Evolutionary conservation across 2,888 invertebrate genomes (phyloP), one percentile per base, ranked within the genome.

Genomic region (Apodemia hepburni): DNA sequence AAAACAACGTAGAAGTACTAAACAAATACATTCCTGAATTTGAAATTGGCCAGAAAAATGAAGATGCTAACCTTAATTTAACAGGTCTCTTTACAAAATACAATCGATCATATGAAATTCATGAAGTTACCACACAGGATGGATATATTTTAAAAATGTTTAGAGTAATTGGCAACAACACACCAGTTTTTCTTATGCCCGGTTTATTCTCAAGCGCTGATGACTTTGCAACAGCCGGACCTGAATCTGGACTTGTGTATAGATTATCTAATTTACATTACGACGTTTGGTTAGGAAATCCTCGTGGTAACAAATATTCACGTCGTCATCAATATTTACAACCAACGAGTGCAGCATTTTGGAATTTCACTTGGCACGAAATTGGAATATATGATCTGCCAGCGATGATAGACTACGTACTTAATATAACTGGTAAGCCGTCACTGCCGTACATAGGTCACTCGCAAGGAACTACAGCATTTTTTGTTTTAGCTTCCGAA

Each of bases 151-250:
- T 91, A n/a, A 87, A 84, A 7, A 64, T 91, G 65, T 82, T 89
- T 80, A 85, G 84, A 64, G 87, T 92, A 64, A 79, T 78, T n/a
- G 73, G 83, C n/a, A 80, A 78, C 68, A 29, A 75, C 61, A 91
- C 90, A 7, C 90, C 88, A 1, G 92, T 92, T 0, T 84, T 94
- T 65, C 70, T 95, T 49, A 87, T 93, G 83, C 94, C 94, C 75
- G 94, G 96, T 6, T 78, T 96, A 3, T 77, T 95, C n/a, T 93
- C 93, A 58, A 93, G 93, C 68, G 93, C 95, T 0, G 93, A 94
- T 35, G 93, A 94, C 77, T 97, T 94, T 93, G 84, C 96, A 4
- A 82, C 95, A 66, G 93, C 94, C 78, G 93, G 94, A 17, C 93
- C 93, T 0, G 82, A 91, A 64, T 92, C 93, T 66, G 84, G 88